Evolutionary conservation across 2,113 vertebrate species (phyloP), one percentile per base, ranked within the genome.

Genomic region (Peromyscus californicus): DNA sequence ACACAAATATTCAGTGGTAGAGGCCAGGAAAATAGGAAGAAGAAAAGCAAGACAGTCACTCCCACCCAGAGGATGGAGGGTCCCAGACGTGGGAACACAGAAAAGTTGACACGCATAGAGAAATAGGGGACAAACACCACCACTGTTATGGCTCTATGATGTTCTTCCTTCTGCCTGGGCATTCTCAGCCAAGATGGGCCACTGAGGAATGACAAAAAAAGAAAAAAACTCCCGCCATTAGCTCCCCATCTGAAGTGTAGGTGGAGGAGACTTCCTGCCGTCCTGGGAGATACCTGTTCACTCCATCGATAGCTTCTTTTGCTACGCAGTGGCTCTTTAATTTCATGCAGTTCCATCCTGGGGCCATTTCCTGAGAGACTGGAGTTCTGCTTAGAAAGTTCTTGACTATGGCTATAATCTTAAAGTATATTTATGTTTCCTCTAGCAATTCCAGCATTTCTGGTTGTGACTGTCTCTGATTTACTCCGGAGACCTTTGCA

Each of bases 91-190:
- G 45, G 57, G 54, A 10, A 33, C 4, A 51, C 1, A 16, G 2
- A 69, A 88, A 48, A 70, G n/a, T 15, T 2, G 51, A n/a, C 2
- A 36, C 2, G 1, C 15, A 0, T 3, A 11, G 76, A 84, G 36
- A 72, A 26, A n/a, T 36, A 36, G 24, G 1, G 22, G 3, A 33
- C 22, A 82, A 82, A n/a, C 0, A 10, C 10, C 4, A 22, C 19
- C 6, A 1, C 4, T 3, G 0, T 1, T 31, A 3, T 2, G n/a
- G n/a, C 33, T 72, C 67, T 6, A 51, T 79, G 2, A 4, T 6
- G 19, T 7, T 51, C 39, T 80, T 78, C 57, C 48, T 72, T 26
- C 75, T 36, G 78, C 11, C 65, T 45, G 26, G 9, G 39, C 29
- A 1, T 4, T 45, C 69, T 48, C 79, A 45, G 5, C 29, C 9